These are phyloP conservation scores for Zoanthus sansibaricus DNA, from an alignment of 92 coral and sea anemone species.

Conservation along the genomic window DNA sequence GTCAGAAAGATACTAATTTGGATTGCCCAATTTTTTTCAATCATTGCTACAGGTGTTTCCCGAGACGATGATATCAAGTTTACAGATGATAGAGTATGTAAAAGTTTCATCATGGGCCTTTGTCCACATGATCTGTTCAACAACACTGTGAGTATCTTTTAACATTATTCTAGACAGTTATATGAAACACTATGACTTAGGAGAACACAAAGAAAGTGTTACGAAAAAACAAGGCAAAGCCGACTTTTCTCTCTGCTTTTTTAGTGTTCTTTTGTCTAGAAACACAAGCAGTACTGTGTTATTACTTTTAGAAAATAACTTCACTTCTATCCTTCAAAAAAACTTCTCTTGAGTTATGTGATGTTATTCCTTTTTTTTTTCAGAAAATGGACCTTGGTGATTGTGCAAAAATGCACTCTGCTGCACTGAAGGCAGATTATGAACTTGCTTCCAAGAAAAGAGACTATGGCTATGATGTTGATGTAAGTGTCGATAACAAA, in stretches of 20 bases:
- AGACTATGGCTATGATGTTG: slow-evolving; percentile 92
- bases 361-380: neutral
- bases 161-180: too few species aligned
- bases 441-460: slow-evolving; percentile 85
- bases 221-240: too few species aligned
- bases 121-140: slow-evolving; percentile 98
- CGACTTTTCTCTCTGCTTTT: too few species aligned
- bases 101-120: slow-evolving; percentile 98
- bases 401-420: slow-evolving; percentile 86
- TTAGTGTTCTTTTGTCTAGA: too few species aligned
- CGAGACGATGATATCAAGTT: slow-evolving; percentile 89
- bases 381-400: slow-evolving; percentile 99
- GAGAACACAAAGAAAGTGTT: too few species aligned
- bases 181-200: too few species aligned
- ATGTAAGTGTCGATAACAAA: slow-evolving; percentile 68
- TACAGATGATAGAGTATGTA: slow-evolving; percentile 93
- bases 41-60: slow-evolving; percentile 74
- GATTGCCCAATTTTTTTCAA: slow-evolving; percentile 1
- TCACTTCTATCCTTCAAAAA: too few species aligned
- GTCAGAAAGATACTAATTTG: neutral
- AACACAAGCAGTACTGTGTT: too few species aligned
- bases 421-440: slow-evolving; percentile 96
- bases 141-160: slow-evolving; percentile 85
- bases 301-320: too few species aligned
- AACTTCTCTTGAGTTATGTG: too few species aligned